Conservation (phyloP, 2,113 vertebrate species). For the Zapornia atra region DNA sequence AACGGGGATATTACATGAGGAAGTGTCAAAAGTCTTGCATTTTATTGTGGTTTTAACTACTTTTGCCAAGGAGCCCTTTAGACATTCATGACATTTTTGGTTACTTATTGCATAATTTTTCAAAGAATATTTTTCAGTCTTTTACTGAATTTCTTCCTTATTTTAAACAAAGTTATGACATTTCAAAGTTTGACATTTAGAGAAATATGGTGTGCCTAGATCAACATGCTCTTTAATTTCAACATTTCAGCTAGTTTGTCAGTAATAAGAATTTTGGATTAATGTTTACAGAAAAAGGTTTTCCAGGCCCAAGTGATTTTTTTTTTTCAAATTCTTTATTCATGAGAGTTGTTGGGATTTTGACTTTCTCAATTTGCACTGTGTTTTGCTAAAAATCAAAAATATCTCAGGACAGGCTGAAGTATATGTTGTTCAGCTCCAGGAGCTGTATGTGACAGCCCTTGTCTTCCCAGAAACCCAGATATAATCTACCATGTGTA, state of each 20-base stretch:
- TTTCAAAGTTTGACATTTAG: conserved; percentile 33
- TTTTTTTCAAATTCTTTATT: background rate
- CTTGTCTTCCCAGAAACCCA: conserved; percentile 25
- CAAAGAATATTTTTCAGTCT: background rate
- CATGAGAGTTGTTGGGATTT: background rate
- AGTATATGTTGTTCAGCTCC: background rate
- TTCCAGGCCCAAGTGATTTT: background rate
- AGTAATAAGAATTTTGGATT: background rate
- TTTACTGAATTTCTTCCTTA: background rate
- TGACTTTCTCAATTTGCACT: background rate
- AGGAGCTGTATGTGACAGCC: background rate
- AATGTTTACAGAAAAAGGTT: background rate
- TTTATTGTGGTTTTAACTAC: background rate
- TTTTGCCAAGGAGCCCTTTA: background rate
- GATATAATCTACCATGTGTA: background rate
- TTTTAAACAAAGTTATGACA: conserved; percentile 3
- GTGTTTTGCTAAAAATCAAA: background rate
- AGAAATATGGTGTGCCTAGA: conserved; percentile 15
- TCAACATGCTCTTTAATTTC: conserved; percentile 5
- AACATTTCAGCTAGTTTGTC: background rate
- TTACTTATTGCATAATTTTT: background rate
- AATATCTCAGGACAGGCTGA: background rate
- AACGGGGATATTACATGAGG: background rate
- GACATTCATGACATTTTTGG: background rate
- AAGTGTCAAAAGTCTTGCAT: background rate